Base-by-base conservation (phyloP, 2,888 invertebrate species). In the Ichneumoninae sp. region DNA sequence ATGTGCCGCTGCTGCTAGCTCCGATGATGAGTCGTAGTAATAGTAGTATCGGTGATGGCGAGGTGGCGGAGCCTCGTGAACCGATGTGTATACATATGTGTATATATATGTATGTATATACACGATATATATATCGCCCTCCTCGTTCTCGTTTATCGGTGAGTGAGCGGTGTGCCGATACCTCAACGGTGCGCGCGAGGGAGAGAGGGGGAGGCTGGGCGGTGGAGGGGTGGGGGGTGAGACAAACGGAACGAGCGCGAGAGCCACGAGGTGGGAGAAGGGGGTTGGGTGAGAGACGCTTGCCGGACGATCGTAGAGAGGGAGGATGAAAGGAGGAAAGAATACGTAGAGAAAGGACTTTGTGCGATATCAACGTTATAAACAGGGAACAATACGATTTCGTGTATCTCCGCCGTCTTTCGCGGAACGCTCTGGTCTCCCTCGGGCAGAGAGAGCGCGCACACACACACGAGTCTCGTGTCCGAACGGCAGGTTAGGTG, bases 41-140 rank as follows among this genome's bases (percentile, higher is more conserved):
- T 40, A 50, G 69, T 74, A 74, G 81, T 77, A 74, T 36, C 69
- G 76, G 60, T 71, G 70, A 33, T 77, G 71, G 72, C 72, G 72
- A 72, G 81, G 81, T 80, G 78, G 78, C 74, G 81, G 60, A 77
- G 84, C 81, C 77, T 84, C 84, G 70, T 71, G 74, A 71, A 54
- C 81, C 81, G 62, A 78, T 47, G 33, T 74, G 69, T 65, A 70
- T 78, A 81, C 83, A 83, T 83, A 26, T 79, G 83, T 75, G n/a
- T 54, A 5, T 71, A 36, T 71, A 40, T 71, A 40, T 76, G 10
- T 68, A 60, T 36, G 68, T 44, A 33, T 52, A 54, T 68, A 72
- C 36, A 36, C 68, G 47, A 3, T 62, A 26, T 69, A 47, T 78
- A 65, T 82, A 74, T 62, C 60, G 69, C 65, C 71, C 74, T 78